Percentiles rank a stretch among this genome's conserved stretches.
phyloP scores from a whole-genome alignment of 1,140 invertebrate species.

The Brachionus koreanus region DNA sequence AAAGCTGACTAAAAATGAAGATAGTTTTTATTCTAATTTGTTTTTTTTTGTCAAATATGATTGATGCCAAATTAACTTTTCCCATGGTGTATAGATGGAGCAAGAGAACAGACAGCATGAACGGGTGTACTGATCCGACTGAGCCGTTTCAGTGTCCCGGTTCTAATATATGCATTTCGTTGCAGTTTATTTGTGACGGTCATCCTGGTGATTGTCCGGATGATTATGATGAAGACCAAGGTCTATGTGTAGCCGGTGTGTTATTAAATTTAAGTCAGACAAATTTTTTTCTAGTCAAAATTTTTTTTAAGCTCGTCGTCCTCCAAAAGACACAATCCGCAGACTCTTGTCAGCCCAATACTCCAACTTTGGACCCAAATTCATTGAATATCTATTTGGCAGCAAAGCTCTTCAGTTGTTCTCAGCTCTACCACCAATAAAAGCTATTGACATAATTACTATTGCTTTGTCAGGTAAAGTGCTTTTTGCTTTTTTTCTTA shows the following conservation, averaged over 20 bases:
- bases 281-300: neutral
- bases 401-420: conserved; percentile 6
- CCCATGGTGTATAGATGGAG: conserved; percentile 43
- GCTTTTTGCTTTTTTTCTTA: neutral
- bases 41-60: neutral
- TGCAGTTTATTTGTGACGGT: conserved; percentile 41
- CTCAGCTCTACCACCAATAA: neutral
- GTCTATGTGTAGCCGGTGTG: conserved; percentile 26
- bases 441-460: conserved; percentile 29
- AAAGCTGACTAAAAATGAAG: conserved; percentile 13
- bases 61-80: conserved; percentile 37
- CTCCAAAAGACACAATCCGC: conserved; percentile 31
- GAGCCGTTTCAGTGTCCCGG: conserved; percentile 44
- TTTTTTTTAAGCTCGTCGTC: conserved; percentile 28
- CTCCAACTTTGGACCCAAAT: conserved; percentile 28
- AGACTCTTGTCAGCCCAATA: conserved; percentile 10
- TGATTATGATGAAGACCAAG: conserved; percentile 43
- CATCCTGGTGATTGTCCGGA: conserved; percentile 45
- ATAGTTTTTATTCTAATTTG: neutral
- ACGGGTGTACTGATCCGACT: conserved; percentile 26
- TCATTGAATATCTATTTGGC: conserved; percentile 39
- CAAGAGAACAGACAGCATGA: conserved; percentile 21
- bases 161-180: conserved; percentile 30
- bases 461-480: conserved; percentile 21
- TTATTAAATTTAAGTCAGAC: neutral